These are phyloP conservation scores for Microctonus hyperodae DNA, from an alignment of 2,888 invertebrate genomes.

Conservation along the genomic window DNA sequence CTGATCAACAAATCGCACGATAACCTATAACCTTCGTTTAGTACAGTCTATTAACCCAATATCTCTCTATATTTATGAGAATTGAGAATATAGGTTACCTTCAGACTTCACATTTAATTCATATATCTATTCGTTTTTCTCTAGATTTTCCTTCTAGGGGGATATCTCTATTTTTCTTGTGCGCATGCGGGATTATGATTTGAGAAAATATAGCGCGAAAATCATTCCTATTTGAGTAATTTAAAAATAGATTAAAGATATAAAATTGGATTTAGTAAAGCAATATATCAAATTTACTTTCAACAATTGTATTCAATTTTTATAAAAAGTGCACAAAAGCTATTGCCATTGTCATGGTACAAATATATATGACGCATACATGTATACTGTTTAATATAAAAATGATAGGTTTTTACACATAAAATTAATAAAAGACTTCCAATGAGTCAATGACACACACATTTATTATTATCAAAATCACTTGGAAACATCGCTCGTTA, in stretches of 20 bases:
- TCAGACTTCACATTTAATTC: too few species aligned
- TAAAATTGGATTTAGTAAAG: background rate
- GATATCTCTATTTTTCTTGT: background rate
- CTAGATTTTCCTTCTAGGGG: background rate
- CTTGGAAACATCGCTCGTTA: background rate
- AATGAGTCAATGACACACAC: background rate
- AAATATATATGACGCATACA: background rate
- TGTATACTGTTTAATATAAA: background rate
- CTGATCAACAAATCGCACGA: conserved; percentile 15
- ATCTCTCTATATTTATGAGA: too few species aligned
- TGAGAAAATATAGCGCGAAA: background rate
- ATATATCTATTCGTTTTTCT: too few species aligned
- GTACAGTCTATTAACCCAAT: too few species aligned
- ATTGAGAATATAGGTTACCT: background rate
- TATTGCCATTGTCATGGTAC: background rate
- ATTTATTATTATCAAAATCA: background rate
- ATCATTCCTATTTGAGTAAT: too few species aligned
- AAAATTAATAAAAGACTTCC: background rate
- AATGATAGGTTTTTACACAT: background rate
- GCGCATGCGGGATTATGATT: background rate
- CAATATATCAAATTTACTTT: background rate
- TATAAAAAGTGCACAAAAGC: background rate
- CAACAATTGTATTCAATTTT: background rate
- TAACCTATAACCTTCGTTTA: background rate
- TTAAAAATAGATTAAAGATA: too few species aligned